Evolutionary conservation across 2,888 invertebrate species (phyloP), one percentile per base, ranked within the genome.

Genomic region (Dioctria linearis): DNA sequence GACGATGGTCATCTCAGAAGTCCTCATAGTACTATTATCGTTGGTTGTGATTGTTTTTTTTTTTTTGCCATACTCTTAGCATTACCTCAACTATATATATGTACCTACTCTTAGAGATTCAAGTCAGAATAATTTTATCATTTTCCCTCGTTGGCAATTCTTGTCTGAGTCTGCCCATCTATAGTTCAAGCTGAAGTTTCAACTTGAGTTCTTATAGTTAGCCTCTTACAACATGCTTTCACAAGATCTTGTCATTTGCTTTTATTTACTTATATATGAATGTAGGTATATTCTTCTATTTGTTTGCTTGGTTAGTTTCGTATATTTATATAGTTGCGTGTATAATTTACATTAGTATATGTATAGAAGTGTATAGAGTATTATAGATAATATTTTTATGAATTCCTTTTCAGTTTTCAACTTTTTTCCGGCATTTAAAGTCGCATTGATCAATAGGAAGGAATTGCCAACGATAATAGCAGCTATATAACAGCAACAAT

Each of bases 101-200:
- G n/a, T 59, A 3, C 69, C 37, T n/a, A 5, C 13, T 73, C 13
- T 59, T 43, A 9, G 25, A 40, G 37, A 59, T n/a, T 59, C 51
- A 43, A 59, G 39, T 59, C 75, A 46, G 75, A 75, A 75, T 75
- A 75, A 75, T 75, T 75, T 75, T 75, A 61, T 75, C 59, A 75
- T 75, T 75, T 75, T 75, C 61, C 75, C 75, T 75, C 61, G 75
- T 75, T 75, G 61, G 75, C 61, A 59, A 75, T 75, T 75, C 75
- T 75, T 75, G 75, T 75, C 75, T 42, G 75, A 46, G 42, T 51
- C 61, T 75, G 61, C 42, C 75, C 75, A 75, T 75, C 75, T 37
- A 42, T 51, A 61, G 51, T 61, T 61, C 57, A 46, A 46, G 49
- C 9, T 46, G 2, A 9, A 9, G 49, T 46, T 46, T 46, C 25